Conservation (phyloP, 2,113 vertebrate genomes). For the Cottus gobio region DNA sequence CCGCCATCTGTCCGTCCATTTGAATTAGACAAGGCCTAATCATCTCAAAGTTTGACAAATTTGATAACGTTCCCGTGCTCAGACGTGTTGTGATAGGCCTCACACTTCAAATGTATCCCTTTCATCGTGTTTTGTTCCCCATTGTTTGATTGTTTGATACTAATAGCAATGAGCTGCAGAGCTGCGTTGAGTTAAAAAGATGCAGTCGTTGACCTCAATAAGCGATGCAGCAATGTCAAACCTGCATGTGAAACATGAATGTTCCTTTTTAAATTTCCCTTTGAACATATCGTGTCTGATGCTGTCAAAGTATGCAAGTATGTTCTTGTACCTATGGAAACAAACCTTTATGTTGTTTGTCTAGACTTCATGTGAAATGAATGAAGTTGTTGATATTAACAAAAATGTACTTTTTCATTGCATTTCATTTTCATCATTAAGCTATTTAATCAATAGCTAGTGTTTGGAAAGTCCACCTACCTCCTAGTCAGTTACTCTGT, state of each 20-base stretch:
- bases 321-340: not conserved
- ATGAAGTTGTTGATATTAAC: not conserved
- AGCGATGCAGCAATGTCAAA: conserved; percentile 1
- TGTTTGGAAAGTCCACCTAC: conserved; percentile 6
- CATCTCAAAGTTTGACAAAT: conserved; percentile 69
- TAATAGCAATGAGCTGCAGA: conserved; percentile 13
- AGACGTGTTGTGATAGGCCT: conserved; percentile 46
- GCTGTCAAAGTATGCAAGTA: not conserved
- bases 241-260: not conserved
- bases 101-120: conserved; percentile 52
- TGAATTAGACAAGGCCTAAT: conserved; percentile 68
- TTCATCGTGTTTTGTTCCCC: conserved; percentile 30
- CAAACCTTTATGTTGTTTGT: not conserved
- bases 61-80: conserved; percentile 59
- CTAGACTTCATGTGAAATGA: not conserved
- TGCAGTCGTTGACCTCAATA: not conserved
- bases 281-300: not conserved
- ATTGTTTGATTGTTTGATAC: conserved; percentile 35
- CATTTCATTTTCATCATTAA: not conserved
- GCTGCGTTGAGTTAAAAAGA: conserved; percentile 11
- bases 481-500: not conserved
- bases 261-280: not conserved
- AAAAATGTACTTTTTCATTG: conserved; percentile 2
- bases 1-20: conserved; percentile 62
- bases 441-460: not conserved